Percentiles rank a stretch among this genome's conserved stretches.
Evolutionary conservation across 2,797 vertebrate species (phyloP).

Genomic region (Centropyge bicolor): DNA sequence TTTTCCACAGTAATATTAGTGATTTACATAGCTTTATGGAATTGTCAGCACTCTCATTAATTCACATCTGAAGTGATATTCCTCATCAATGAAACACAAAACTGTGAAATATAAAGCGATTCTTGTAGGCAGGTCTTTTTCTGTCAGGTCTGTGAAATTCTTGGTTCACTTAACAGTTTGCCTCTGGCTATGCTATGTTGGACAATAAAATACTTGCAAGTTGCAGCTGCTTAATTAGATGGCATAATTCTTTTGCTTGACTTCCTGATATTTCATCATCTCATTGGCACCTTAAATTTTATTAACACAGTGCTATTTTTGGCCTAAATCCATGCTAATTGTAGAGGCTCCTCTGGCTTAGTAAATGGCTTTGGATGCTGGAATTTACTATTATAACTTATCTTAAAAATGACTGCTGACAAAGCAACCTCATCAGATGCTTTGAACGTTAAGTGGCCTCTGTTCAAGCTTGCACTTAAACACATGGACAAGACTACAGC

Average conservation of each 20-base stretch:
- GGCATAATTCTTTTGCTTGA: not conserved
- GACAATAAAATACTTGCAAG: not conserved
- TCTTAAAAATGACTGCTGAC: not conserved
- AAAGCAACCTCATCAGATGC: not conserved
- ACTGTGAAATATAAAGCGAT: constrained; percentile 48
- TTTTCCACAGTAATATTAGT: constrained; percentile 65
- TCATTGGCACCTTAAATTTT: not conserved
- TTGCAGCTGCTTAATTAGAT: too few relatives aligned
- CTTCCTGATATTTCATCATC: not conserved
- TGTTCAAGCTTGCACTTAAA: not conserved
- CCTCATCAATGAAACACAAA: constrained; percentile 45
- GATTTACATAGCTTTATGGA: constrained; percentile 65
- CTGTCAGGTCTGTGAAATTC: constrained; percentile 8
- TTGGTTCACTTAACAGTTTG: not conserved
- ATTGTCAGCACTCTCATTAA: constrained; percentile 65
- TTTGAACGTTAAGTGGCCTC: not conserved
- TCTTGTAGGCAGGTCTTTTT: constrained; percentile 1
- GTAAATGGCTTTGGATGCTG: not conserved
- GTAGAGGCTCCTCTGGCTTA: not conserved
- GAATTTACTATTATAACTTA: not conserved
- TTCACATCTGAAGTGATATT: constrained; percentile 67
- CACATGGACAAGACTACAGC: not conserved
- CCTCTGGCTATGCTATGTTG: not conserved
- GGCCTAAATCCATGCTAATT: not conserved
- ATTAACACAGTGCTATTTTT: not conserved